These are phyloP conservation scores for Xenus cinereus DNA, from an alignment of 2,113 vertebrate genomes.

Conservation along the genomic window DNA sequence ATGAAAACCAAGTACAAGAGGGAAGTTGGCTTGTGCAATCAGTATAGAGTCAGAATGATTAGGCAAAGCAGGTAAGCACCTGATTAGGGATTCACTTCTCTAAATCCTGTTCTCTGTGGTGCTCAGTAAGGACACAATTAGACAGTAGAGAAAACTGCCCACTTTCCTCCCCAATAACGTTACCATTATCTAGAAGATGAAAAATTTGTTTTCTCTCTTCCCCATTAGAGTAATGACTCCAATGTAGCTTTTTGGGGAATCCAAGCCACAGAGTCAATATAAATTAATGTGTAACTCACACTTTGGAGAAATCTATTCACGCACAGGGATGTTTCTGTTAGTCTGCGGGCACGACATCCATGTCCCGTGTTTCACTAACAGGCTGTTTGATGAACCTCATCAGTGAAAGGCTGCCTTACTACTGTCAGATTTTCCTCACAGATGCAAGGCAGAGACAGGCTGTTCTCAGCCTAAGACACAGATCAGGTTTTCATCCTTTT, in stretches of 20 bases:
- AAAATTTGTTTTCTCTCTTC: not conserved
- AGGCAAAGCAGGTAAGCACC: not conserved
- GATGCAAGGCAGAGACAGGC: not conserved
- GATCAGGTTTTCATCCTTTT: not conserved
- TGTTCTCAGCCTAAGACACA: not conserved
- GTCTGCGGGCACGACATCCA: not conserved
- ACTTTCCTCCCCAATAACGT: not conserved
- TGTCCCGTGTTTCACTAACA: not conserved
- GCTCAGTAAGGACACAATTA: not conserved
- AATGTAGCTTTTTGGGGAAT: not conserved
- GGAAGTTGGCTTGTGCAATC: not conserved
- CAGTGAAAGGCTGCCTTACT: not conserved
- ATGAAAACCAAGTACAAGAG: not conserved
- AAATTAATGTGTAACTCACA: not conserved
- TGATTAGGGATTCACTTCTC: not conserved
- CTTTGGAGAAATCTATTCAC: not conserved
- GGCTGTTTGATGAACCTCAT: not conserved
- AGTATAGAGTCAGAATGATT: not conserved
- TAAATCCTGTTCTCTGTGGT: not conserved
- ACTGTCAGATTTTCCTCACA: not conserved
- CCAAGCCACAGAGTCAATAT: not conserved
- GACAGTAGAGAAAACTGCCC: not conserved
- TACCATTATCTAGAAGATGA: not conserved
- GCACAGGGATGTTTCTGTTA: not conserved
- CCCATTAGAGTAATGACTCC: not conserved